These are phyloP conservation scores for Cettia cetti DNA, from an alignment of 2,113 vertebrate genomes.

Conservation along the genomic window DNA sequence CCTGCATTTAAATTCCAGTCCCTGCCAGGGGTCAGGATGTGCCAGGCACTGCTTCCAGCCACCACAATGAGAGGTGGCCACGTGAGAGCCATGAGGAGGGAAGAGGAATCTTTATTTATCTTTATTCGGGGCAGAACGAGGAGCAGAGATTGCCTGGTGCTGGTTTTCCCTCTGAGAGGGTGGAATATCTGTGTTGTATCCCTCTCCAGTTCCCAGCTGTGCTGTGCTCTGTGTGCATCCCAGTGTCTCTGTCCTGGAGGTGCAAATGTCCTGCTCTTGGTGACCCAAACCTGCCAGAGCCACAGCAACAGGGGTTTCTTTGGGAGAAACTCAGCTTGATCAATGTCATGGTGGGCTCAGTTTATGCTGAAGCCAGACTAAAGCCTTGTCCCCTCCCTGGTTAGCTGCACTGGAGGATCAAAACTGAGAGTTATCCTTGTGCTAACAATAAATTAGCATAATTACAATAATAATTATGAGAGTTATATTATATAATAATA, in stretches of 20 bases:
- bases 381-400: background rate
- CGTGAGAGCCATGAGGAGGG: background rate
- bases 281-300: background rate
- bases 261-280: background rate
- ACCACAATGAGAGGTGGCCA: rapidly evolving
- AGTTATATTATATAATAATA: no score
- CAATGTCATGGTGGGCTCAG: background rate
- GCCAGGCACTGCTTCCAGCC: background rate
- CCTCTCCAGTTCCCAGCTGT: background rate
- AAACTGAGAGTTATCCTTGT: background rate
- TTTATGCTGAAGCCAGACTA: background rate
- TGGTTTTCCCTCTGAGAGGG: background rate
- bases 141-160: background rate
- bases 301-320: background rate
- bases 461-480: no score
- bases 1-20: background rate
- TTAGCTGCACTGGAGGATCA: background rate
- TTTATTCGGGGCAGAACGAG: background rate
- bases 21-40: background rate
- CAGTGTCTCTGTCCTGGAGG: background rate
- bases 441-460: no score
- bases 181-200: rapidly evolving
- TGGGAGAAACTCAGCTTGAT: no score
- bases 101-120: background rate
- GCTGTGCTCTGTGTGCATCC: background rate